These are phyloP conservation scores for Monochamus saltuarius DNA, from an alignment of 1,140 invertebrate genomes.

Conservation along the genomic window DNA sequence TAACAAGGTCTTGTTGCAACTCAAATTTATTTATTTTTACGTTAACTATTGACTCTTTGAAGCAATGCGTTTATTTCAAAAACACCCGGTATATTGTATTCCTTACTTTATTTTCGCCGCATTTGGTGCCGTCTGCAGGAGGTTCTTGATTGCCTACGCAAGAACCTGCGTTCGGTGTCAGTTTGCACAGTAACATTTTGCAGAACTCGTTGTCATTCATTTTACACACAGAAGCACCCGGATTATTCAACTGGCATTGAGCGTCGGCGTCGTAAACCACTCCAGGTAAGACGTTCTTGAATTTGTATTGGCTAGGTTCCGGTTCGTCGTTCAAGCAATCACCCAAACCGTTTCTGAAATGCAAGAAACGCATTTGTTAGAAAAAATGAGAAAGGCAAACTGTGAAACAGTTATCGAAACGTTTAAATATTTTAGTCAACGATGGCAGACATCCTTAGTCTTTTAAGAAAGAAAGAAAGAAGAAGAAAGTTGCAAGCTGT, in stretches of 20 bases:
- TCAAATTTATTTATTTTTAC: too few species aligned
- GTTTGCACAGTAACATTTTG: conserved; percentile 60
- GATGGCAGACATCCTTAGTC: too few species aligned
- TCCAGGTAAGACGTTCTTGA: conserved; percentile 63
- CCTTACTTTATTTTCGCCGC: conserved; percentile 58
- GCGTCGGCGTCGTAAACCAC: conserved; percentile 68
- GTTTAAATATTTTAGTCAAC: too few species aligned
- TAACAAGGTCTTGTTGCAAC: too few species aligned
- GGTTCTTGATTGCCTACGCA: conserved; percentile 61
- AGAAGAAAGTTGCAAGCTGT: too few species aligned
- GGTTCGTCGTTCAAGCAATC: conserved; percentile 68
- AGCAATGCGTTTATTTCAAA: too few species aligned
- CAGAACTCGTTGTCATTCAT: conserved; percentile 53
- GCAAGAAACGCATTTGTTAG: neutral
- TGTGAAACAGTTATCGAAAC: too few species aligned
- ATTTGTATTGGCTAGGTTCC: conserved; percentile 55
- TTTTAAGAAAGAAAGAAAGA: too few species aligned
- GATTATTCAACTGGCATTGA: conserved; percentile 61
- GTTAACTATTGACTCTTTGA: too few species aligned
- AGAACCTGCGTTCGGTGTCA: conserved; percentile 47
- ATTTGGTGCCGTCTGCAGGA: conserved; percentile 69
- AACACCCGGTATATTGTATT: neutral
- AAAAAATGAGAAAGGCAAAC: too few species aligned
- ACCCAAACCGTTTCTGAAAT: conserved; percentile 62
- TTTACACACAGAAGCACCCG: conserved; percentile 52